Percentiles rank a stretch among this genome's conserved stretches.
These are phyloP conservation scores for Pardosa pseudoannulata DNA, from an alignment of 2,888 invertebrate species.

Conservation along the genomic window DNA sequence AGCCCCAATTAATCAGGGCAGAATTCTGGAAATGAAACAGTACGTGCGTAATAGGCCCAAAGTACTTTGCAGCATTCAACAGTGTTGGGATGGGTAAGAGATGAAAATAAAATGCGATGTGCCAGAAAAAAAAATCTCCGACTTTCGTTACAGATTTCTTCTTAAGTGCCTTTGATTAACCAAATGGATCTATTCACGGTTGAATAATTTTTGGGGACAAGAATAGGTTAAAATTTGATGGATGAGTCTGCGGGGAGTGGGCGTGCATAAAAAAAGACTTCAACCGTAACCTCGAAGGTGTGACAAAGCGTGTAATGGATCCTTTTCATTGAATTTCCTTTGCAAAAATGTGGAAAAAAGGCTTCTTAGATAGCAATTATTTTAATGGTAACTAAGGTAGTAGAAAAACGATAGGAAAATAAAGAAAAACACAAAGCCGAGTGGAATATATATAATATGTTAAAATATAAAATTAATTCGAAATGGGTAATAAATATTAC, in stretches of 20 bases:
- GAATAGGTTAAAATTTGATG: constrained; percentile 14
- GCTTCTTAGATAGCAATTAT: not conserved
- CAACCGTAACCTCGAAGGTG: not conserved
- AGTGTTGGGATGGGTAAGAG: no score
- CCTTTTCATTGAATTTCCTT: not conserved
- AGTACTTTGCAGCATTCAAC: no score
- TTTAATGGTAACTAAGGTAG: not conserved
- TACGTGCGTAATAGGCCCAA: no score
- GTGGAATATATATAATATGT: no score
- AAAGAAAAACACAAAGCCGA: no score
- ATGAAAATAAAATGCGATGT: no score
- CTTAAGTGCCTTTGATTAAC: not conserved
- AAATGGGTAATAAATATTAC: no score
- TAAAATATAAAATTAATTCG: no score
- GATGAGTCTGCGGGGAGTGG: constrained; percentile 1
- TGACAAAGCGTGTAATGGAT: constrained; percentile 11
- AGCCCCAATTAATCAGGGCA: no score
- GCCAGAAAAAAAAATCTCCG: no score
- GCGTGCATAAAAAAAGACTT: not conserved
- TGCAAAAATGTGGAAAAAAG: no score
- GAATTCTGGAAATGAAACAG: no score
- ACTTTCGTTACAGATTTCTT: not conserved
- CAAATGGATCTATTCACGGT: not conserved
- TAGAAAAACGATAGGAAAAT: not conserved
- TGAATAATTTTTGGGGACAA: constrained; percentile 2